Evolutionary conservation across 2,113 vertebrate genomes (phyloP).

Genomic region (Gobiocypris rarus): DNA sequence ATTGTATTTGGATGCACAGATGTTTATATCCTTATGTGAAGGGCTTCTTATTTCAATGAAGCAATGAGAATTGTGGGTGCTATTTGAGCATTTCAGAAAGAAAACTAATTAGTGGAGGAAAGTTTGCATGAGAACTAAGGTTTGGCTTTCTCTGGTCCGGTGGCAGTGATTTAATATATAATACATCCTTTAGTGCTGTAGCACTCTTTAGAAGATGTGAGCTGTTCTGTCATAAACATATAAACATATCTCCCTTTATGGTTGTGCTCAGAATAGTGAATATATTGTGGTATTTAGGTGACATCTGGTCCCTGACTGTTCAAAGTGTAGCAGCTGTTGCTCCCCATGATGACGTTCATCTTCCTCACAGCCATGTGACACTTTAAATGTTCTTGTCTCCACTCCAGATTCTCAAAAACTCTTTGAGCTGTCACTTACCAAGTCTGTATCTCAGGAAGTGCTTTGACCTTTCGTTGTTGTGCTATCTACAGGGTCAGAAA

Average conservation of each 20-base stretch:
- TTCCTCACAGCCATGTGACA: constrained; percentile 48
- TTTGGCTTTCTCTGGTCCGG: background rate
- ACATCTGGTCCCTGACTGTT: constrained; percentile 55
- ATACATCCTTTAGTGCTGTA: background rate
- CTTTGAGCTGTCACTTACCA: constrained; percentile 33
- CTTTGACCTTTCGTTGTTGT: constrained; percentile 10
- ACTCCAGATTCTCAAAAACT: constrained; percentile 27
- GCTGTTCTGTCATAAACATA: constrained; percentile 20
- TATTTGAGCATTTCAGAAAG: background rate
- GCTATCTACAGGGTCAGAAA: constrained; percentile 5
- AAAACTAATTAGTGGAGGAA: constrained; percentile 12
- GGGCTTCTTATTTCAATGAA: constrained; percentile 15
- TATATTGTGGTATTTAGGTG: constrained; percentile 45
- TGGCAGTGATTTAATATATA: background rate
- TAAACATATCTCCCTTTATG: background rate
- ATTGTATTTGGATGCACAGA: constrained; percentile 40
- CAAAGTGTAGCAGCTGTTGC: constrained; percentile 58
- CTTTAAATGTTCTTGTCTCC: constrained; percentile 44
- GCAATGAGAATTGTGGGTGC: background rate
- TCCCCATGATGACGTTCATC: constrained; percentile 52
- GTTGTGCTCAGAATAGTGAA: constrained; percentile 37
- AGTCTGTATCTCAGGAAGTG: constrained; percentile 18
- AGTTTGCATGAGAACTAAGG: background rate
- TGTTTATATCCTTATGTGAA: constrained; percentile 19
- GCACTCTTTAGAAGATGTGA: background rate